phyloP scores from a whole-genome alignment of 2,113 vertebrate genomes.

The Gulo gulo region DNA sequence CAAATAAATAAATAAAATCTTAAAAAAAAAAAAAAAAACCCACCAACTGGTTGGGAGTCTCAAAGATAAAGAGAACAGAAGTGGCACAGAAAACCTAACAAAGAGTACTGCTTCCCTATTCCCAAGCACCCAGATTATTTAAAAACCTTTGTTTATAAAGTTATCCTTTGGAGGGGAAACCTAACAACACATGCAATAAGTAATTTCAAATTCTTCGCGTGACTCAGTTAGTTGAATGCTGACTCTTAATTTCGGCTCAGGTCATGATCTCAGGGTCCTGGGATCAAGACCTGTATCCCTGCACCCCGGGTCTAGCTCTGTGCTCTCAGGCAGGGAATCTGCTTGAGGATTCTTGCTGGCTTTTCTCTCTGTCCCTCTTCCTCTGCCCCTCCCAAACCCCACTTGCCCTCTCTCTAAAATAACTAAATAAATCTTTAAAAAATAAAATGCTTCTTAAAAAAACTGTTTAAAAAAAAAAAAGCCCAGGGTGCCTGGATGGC shows the following conservation, averaged over 20 bases:
- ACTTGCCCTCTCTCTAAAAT: neutral
- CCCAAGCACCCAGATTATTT: neutral
- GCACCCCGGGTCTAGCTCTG: neutral
- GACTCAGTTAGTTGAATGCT: neutral
- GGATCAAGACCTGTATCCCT: neutral
- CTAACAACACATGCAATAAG: neutral
- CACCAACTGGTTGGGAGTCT: neutral
- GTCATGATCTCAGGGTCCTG: neutral
- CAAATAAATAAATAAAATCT: too few relatives aligned
- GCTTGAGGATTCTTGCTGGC: neutral
- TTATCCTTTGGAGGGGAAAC: neutral
- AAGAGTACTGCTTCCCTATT: neutral
- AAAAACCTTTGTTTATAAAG: neutral
- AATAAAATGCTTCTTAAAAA: neutral
- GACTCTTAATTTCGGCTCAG: neutral
- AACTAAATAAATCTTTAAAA: neutral
- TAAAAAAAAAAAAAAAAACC: neutral
- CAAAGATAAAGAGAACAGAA: neutral
- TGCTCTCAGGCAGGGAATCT: neutral
- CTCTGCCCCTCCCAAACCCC: neutral
- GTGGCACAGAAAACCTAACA: neutral
- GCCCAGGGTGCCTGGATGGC: neutral
- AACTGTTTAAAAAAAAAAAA: neutral
- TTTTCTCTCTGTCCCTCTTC: neutral
- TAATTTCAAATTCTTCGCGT: neutral